A percentile compares a stretch with the other conserved stretches of the same genome.
phyloP scores from a whole-genome alignment of 2,113 vertebrate species.

The Brachyistius frenatus region DNA sequence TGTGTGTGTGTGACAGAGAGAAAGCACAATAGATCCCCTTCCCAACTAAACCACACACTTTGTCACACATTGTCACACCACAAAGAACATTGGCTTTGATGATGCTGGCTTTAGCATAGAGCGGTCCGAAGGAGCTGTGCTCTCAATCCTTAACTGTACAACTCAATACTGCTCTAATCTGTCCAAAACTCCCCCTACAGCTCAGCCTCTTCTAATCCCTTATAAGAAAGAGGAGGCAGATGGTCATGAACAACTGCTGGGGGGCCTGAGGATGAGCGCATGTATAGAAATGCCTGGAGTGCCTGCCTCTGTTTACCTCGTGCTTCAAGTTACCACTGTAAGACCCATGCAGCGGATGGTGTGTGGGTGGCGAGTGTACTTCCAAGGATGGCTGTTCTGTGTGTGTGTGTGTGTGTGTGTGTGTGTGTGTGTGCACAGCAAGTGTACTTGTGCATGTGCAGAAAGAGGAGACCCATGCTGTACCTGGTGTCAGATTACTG shows the following conservation, averaged over 20 bases:
- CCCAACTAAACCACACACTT: conserved; percentile 14
- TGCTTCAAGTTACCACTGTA: conserved; percentile 78
- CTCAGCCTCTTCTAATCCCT: conserved; percentile 86
- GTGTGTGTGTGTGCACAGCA: conserved; percentile 11
- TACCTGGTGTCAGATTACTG: conserved; percentile 66
- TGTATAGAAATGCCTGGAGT: conserved; percentile 76
- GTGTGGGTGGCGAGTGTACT: conserved; percentile 40
- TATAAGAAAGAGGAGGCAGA: conserved; percentile 86
- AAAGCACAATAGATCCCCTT: conserved; percentile 1
- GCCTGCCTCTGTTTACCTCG: conserved; percentile 78
- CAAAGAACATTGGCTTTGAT: conserved; percentile 59
- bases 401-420: conserved; percentile 10
- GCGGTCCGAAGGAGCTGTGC: conserved; percentile 30
- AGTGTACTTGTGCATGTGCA: conserved; percentile 9
- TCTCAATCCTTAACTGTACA: conserved; percentile 61
- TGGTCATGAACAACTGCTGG: conserved; percentile 86
- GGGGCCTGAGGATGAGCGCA: conserved; percentile 74
- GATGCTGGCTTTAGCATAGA: conserved; percentile 61
- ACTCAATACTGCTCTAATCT: conserved; percentile 79
- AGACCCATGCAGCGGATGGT: conserved; percentile 36
- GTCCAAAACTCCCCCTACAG: conserved; percentile 66
- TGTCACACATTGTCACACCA: conserved; percentile 33
- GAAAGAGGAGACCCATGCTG: conserved; percentile 45
- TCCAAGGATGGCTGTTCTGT: conserved; percentile 19
- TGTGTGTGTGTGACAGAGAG: neutral